phyloP scores from a whole-genome alignment of 2,797 vertebrate genomes.

The Glyptemys insculpta region DNA sequence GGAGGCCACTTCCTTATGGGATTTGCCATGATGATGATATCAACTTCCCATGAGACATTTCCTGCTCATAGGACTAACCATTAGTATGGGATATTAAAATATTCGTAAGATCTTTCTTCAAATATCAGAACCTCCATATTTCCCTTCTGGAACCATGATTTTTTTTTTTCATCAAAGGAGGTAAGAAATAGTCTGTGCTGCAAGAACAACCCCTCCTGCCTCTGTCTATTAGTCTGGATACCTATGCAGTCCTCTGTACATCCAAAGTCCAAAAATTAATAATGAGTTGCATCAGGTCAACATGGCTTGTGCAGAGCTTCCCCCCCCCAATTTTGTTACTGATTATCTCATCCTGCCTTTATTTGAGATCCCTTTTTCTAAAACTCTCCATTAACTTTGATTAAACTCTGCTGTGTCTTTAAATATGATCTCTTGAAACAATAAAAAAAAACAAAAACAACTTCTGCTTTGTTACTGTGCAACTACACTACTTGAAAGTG shows the following conservation, averaged over 20 bases:
- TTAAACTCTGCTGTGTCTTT: not conserved
- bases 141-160: constrained; percentile 26
- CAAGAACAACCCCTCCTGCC: not conserved
- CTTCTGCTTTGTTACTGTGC: not conserved
- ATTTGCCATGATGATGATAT: too few species aligned
- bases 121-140: constrained; percentile 42
- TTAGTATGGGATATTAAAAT: constrained; percentile 60
- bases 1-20: too few species aligned
- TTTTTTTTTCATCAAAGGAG: constrained; percentile 59
- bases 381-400: not conserved
- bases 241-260: not conserved
- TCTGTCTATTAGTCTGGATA: not conserved
- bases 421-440: not conserved
- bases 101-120: constrained; percentile 47
- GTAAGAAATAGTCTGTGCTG: constrained; percentile 55
- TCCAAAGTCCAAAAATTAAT: not conserved
- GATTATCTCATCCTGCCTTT: not conserved
- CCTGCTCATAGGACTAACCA: constrained; percentile 36
- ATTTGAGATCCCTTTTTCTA: not conserved
- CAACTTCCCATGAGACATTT: constrained; percentile 34
- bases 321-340: not conserved
- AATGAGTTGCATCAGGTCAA: not conserved
- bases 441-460: not conserved
- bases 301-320: not conserved
- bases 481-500: not conserved